Conservation (phyloP, 2,797 vertebrate species). For the Muscicapa striata region DNA sequence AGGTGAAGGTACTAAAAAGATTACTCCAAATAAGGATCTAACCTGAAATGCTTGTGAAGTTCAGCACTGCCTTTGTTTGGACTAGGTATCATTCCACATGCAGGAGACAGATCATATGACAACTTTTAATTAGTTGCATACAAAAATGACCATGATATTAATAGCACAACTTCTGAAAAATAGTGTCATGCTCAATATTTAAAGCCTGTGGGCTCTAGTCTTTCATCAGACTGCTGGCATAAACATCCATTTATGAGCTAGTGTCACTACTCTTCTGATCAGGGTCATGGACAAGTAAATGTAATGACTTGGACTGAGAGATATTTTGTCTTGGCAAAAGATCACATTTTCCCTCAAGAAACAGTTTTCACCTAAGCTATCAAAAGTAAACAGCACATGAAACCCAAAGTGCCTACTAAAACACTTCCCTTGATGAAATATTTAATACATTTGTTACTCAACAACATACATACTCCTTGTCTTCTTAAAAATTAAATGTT, state of each 20-base stretch:
- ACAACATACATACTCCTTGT: neutral
- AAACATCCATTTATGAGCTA: neutral
- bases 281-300: neutral
- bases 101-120: neutral
- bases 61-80: neutral
- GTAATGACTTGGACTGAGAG: neutral
- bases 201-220: neutral
- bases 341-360: neutral
- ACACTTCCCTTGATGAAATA: neutral
- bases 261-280: neutral
- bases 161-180: neutral
- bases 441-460: conserved; percentile 9
- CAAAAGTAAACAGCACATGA: neutral
- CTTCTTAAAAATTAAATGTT: neutral
- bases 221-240: neutral
- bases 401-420: neutral
- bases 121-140: neutral
- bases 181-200: neutral
- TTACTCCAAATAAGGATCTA: neutral
- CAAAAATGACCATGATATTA: neutral
- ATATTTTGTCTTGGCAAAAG: neutral
- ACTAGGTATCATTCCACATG: neutral
- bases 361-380: neutral
- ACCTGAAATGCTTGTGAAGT: neutral
- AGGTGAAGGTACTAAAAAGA: neutral